Evolutionary conservation across 2,888 invertebrate genomes (phyloP).

Genomic region (Macrosoma leucophasiata): DNA sequence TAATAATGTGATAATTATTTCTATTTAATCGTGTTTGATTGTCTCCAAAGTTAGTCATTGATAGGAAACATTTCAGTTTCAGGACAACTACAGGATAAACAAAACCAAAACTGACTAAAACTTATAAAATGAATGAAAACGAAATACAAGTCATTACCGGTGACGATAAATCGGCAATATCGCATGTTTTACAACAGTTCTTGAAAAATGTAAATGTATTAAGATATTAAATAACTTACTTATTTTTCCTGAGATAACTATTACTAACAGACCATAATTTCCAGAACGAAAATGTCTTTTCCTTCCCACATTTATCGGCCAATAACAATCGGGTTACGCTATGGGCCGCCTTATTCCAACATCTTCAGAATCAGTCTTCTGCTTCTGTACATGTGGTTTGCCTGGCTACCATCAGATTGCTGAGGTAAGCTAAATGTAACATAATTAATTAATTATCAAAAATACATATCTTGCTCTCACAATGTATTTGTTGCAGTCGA

Average conservation of each 20-base stretch:
- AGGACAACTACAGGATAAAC: no score
- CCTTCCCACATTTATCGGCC: conserved; percentile 77
- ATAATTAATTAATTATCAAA: not conserved
- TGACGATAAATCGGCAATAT: conserved; percentile 37
- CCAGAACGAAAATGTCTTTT: conserved; percentile 70
- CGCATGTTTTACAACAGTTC: conserved; percentile 41
- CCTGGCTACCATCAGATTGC: conserved; percentile 77
- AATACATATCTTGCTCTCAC: not conserved
- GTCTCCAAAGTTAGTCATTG: no score
- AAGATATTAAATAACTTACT: not conserved
- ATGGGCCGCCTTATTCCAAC: conserved; percentile 78
- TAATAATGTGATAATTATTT: no score
- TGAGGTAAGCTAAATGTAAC: conserved; percentile 71
- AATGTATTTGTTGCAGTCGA: conserved; percentile 73
- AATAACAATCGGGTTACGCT: conserved; percentile 71
- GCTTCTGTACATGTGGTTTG: conserved; percentile 68
- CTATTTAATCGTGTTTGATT: no score
- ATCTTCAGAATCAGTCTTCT: conserved; percentile 66
- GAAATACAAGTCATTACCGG: conserved; percentile 47
- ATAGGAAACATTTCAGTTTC: no score
- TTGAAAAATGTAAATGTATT: conserved; percentile 41
- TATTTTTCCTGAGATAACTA: not conserved
- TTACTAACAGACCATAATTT: conserved; percentile 27
- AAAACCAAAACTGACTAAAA: no score
- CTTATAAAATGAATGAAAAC: conserved; percentile 53